Evolutionary conservation across 2,797 vertebrate species (phyloP), one percentile per base, ranked within the genome.

Genomic region (Peromyscus melanophrys): DNA sequence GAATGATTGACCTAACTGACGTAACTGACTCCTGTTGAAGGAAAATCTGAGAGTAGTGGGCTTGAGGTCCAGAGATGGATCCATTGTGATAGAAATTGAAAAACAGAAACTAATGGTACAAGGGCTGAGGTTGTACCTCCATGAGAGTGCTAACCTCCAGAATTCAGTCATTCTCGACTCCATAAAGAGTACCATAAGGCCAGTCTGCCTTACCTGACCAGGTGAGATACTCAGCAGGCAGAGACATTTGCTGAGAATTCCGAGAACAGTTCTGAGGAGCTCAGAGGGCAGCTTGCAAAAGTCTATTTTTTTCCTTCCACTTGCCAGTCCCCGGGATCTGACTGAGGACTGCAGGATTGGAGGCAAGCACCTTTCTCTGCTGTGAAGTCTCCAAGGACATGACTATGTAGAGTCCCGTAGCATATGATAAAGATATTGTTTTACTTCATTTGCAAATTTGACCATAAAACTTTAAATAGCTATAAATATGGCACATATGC

Each of bases 391-490:
- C 8, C 16, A 55, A 27, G 67, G 1, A 34, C 67, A 81, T 31
- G 19, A 31, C 1, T 27, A 59, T 25, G 1, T 6, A 75, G 88
- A 31, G 14, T 49, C 31, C 19, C 55, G 0, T 52, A 85, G 31
- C 37, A 69, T 23, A 34, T 29, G 12, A 0, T 87, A 49, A 93
- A 83, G 3, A 43, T 40, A 6, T 55, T 59, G 27, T 59, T 90
- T 94, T 5, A 92, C 40, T 92, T 90, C 9, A 43, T n/a, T 93
- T 29, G 12, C 0, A 69, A 34, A 52, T 55, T 67, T 5, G 65
- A 37, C 52, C 61, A 89, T 14, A 91, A 91, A 69, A 94, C 59
- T 86, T 17, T 46, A 81, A 94, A 55, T 46, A 82, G 5, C 49
- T 73, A 11, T 77, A 73, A 71, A 52, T 82, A 81, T 49, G 63